Percentiles rank a stretch among this genome's conserved stretches.
Conservation (phyloP, 2,888 invertebrate genomes). For the Adineta ricciae region DNA sequence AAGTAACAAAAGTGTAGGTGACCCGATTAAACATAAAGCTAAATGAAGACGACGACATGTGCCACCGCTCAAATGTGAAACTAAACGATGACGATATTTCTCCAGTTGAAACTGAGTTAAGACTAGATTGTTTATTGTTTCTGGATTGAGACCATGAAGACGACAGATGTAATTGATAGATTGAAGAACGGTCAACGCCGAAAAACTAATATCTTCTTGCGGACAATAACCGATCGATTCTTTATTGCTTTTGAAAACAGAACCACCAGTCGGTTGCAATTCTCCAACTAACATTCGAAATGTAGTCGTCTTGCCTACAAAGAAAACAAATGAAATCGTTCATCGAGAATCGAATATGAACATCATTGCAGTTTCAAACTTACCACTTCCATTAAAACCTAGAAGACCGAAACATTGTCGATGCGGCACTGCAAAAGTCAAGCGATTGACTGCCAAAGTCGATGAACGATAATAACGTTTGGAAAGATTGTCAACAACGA, state of each 20-base stretch:
- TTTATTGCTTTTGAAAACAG: background rate
- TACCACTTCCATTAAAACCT: constrained; percentile 5
- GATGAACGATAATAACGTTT: background rate
- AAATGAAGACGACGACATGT: constrained; percentile 20
- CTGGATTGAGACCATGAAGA: background rate
- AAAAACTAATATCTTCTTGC: constrained; percentile 12
- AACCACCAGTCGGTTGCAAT: background rate
- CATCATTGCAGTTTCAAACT: background rate
- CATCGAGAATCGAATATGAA: too few relatives aligned
- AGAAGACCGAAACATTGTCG: constrained; percentile 3
- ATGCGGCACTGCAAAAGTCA: background rate
- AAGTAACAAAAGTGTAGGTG: background rate
- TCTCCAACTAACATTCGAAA: constrained; percentile 13
- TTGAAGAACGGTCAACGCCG: background rate
- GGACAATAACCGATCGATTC: constrained; percentile 9
- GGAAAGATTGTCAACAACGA: background rate
- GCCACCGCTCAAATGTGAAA: background rate
- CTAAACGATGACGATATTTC: background rate
- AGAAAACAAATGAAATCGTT: too few relatives aligned
- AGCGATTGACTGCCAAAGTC: background rate
- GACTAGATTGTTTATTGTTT: background rate
- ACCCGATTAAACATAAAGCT: background rate
- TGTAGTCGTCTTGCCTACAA: background rate
- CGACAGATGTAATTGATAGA: background rate
- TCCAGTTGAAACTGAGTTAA: constrained; percentile 9